Base-by-base conservation (phyloP, 1,140 invertebrate species). In the Protaetia brevitarsis region DNA sequence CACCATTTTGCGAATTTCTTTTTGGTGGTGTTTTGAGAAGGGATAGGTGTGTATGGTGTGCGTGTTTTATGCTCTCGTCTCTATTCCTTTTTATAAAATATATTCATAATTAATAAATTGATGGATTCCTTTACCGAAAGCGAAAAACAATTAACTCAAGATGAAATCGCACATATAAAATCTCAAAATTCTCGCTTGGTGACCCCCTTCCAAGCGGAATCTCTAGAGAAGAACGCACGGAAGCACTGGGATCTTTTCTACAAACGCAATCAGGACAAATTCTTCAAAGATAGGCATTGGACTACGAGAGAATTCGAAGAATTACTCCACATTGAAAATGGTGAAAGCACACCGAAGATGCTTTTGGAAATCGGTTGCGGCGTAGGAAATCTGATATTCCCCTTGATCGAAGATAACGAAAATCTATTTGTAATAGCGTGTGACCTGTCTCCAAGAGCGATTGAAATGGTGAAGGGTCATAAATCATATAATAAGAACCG, bases 231-330 rank as follows among this genome's bases (percentile, higher is more conserved):
- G 56, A 88, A 99, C 72, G 92, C 95, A 0, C 88, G 90, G 73
- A 92, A 93, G 70, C 88, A 98, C 78, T 99, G 97, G 97, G 97
- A 99, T 80, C 81, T 96, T 56, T 99, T 99, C 80, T 99, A 99
- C 76, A 97, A 98, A 80, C 81, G 95, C 67, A 96, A 96, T 77
- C 89, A 91, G 71, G 89, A 86, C 0, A 84, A 89, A 70, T 99
- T 99, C 77, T 99, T 98, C 77, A 96, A 96, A 81, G 96, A 99
- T 80, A 85, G 97, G 16, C 94, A 98, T 78, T 99, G 97, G 97
- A 98, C 95, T 2, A 92, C 88, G 62, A 82, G 94, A 73, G 97
- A 99, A 80, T 98, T 99, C 81, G 76, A 87, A 69, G 95, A 98
- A 78, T 80, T 99, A 11, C 63, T 82, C 13, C 74, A 75, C 19